Evolutionary conservation across 2,113 vertebrate species (phyloP), one percentile per base, ranked within the genome.

Genomic region (Puma concolor): DNA sequence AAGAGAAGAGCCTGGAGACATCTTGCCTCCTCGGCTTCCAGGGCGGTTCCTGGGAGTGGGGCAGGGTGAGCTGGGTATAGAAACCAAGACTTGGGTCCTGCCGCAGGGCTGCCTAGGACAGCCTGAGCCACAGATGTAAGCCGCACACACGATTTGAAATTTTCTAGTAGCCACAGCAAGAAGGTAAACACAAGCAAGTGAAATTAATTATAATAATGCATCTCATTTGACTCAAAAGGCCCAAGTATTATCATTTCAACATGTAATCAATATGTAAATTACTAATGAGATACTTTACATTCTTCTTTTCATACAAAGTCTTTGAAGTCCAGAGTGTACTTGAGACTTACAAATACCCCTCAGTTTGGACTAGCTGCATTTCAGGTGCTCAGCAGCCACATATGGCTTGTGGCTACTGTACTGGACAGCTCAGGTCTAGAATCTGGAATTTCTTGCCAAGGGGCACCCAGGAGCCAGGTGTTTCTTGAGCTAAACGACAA

Each of bases 11-110:
- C 67, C 79, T 63, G 41, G 27, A 79, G 82, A 54, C 50, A 5
- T 27, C 85, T 21, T 48, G 54, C 36, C n/a, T 83, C 11, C 41
- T 36, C 0, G 1, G 71, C 33, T 87, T 64, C n/a, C 21, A n/a
- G 29, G 0, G 0, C 4, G 25, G 69, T 13, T 69, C 41, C 69
- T 48, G 5, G 54, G 44, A 31, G 33, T 0, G 0, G n/a, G 52
- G 57, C 21, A 33, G n/a, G 23, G 76, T 1, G 21, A 63, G 72
- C 10, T 16, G 52, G 16, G 33, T 33, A 5, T n/a, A 48, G 71
- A 85, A 66, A 41, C n/a, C 0, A 0, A 71, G 57, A 12, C 79
- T 17, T 27, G 77, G 36, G 79, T 38, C 14, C 71, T 8, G 7
- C 16, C 54, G 14, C 23, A 10, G 71, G 44, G 13, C 41, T 25